Base-by-base conservation (phyloP, 2,797 vertebrate species). In the Lophotriccus pileatus region DNA sequence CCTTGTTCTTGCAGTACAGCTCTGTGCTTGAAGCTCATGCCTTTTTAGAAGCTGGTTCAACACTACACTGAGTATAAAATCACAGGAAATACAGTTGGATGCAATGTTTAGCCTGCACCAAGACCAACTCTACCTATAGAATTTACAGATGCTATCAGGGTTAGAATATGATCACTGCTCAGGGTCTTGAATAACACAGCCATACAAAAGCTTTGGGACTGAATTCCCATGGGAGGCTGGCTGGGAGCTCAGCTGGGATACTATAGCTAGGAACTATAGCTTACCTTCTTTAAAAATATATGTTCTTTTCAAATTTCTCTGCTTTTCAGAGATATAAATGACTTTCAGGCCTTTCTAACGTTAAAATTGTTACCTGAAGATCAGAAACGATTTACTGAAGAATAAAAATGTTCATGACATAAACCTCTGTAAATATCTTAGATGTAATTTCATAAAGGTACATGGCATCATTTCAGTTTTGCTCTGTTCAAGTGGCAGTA, bases 391-490 rank as follows among this genome's bases (percentile, higher is more conserved):
- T 97, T 97, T 95, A 97, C 58, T 62, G 81, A 93, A 83, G 96
- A 94, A 96, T 90, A 95, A 97, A 96, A 70, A 52, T 76, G 93
- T 91, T 69, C 50, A 49, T 62, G 87, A 87, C 95, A 73, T 70
- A 89, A 93, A 63, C 70, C 77, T 84, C 91, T 90, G 95, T 97
- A 96, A 96, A 97, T 96, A 95, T 86, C 90, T 86, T 88, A 74
- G 90, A 78, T 93, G 64, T 87, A 93, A 97, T 97, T 98, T 97
- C 94, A 94, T 95, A 97, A 96, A 97, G 53, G 77, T 64, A 84
- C 77, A 77, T 97, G 97, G 94, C 93, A 95, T 95, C 68, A 94
- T 97, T 97, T 97, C 96, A 96, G 15, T 97, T 96, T 91, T 89
- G 90, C 91, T 93, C 60, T 55, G 27, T 94, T 94, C 85, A 82